phyloP scores from a whole-genome alignment of 2,888 invertebrate species.

The Metopia argyrocephala region DNA sequence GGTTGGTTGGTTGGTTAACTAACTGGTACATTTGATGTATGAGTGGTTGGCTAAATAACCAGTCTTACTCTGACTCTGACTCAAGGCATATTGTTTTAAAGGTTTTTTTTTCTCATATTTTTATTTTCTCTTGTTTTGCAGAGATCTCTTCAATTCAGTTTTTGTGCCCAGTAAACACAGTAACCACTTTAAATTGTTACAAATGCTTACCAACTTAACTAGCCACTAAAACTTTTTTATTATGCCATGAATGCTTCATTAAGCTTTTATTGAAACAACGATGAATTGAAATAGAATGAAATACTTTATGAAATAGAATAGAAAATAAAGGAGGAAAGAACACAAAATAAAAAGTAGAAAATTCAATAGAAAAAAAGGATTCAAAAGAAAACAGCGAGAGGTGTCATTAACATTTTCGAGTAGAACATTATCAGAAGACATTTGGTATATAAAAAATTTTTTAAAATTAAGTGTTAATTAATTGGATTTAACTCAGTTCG shows the following conservation, averaged over 20 bases:
- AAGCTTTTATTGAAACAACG: slow-evolving; percentile 61
- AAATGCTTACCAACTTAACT: slow-evolving; percentile 63
- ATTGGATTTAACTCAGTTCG: no score
- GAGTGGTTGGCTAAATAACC: background rate
- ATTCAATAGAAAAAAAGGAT: slow-evolving; percentile 3
- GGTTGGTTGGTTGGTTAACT: background rate
- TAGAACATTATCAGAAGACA: no score
- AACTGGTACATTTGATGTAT: background rate
- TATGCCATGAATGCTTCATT: slow-evolving; percentile 64
- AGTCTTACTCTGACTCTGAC: background rate
- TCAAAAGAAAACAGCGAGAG: slow-evolving; percentile 11
- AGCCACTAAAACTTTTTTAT: slow-evolving; percentile 64
- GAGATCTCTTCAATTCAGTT: background rate
- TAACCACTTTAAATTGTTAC: slow-evolving; percentile 60
- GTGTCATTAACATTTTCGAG: no score
- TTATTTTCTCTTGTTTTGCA: no score
- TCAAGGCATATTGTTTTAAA: slow-evolving; percentile 18
- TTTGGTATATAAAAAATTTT: no score
- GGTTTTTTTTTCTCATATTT: background rate
- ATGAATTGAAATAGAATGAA: slow-evolving; percentile 44
- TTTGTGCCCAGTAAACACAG: slow-evolving; percentile 45
- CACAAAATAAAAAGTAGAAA: slow-evolving; percentile 18
- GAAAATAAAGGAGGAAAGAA: slow-evolving; percentile 6
- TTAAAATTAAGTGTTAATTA: no score
- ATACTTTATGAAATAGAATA: slow-evolving; percentile 35